Evolutionary conservation across 2,797 vertebrate genomes (phyloP), one percentile per base, ranked within the genome.

Genomic region (Enteromius mattozi): DNA sequence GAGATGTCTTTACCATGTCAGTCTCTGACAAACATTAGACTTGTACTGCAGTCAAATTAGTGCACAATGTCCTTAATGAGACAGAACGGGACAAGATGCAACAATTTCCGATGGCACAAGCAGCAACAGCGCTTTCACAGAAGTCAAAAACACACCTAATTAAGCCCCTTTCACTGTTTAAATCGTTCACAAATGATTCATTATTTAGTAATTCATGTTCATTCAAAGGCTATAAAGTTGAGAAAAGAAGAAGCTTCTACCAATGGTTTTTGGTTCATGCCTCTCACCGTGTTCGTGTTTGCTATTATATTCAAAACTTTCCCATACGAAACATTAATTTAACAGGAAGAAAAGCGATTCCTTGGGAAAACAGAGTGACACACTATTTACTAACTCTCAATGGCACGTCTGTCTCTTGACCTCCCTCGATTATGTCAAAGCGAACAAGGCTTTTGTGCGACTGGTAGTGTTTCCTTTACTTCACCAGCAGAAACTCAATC

Each of bases 401-500:
- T 65, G 77, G n/a, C 40, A 65, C 0, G 27, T n/a, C 77, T 65
- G 61, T 49, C 42, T 66, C 16, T 49, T 79, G 61, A 45, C 37
- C n/a, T 19, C 37, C 76, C n/a, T 30, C 56, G 14, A 78, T 78
- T 42, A 63, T 78, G 56, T 78, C 56, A 30, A 2, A 19, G 76
- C 12, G 56, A 66, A 9, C 9, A 2, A 24, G n/a, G 81, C 75
- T 77, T 77, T 56, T 33, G 59, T 24, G 63, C 7, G 63, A 51
- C 16, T 21, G 72, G 33, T 14, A 7, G 45, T 68, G 81, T 68
- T 77, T 77, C 81, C 63, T 83, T 83, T 83, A 33, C 63, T 76
- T 77, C 63, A 77, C 49, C 74, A 77, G 24, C 65, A 77, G 72
- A 63, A 61, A 83, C 63, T 78, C 65, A 91, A 93, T 93, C 91